Conservation (phyloP, 2,797 vertebrate species). For the Ctenopoma multispine region DNA sequence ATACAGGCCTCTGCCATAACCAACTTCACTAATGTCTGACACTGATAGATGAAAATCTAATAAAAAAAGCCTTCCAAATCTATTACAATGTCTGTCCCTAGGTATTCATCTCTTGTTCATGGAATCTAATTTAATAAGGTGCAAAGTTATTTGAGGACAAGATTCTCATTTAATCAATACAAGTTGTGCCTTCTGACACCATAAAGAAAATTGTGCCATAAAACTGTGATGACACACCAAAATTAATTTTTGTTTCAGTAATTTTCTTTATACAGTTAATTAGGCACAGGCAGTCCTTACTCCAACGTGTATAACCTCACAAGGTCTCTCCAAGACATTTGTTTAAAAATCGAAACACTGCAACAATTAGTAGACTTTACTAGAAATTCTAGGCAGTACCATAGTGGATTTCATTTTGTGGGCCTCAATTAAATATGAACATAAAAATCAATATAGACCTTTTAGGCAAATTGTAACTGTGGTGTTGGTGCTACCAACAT, state of each 20-base stretch:
- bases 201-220: slow-evolving; percentile 67
- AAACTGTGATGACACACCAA: slow-evolving; percentile 56
- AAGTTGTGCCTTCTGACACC: slow-evolving; percentile 49
- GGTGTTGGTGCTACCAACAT: neutral
- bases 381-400: neutral
- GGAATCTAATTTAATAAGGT: slow-evolving; percentile 51
- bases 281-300: slow-evolving; percentile 28
- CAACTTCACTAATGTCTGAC: slow-evolving; percentile 41
- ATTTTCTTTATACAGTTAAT: slow-evolving; percentile 57
- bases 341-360: slow-evolving; percentile 37
- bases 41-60: slow-evolving; percentile 34
- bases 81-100: slow-evolving; percentile 9
- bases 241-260: slow-evolving; percentile 48
- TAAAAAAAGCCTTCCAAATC: slow-evolving; percentile 25
- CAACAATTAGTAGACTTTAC: slow-evolving; percentile 34
- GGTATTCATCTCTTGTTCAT: slow-evolving; percentile 22
- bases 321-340: slow-evolving; percentile 47
- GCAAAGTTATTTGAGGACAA: slow-evolving; percentile 66
- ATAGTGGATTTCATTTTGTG: neutral
- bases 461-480: slow-evolving; percentile 7
- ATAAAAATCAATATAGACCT: slow-evolving; percentile 1
- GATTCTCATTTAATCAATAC: slow-evolving; percentile 56
- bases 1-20: slow-evolving; percentile 31
- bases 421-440: neutral
- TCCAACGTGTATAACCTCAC: slow-evolving; percentile 46